Evolutionary conservation across 2,113 vertebrate genomes (phyloP).

Genomic region (Sinocyclocheilus anshuiensis): DNA sequence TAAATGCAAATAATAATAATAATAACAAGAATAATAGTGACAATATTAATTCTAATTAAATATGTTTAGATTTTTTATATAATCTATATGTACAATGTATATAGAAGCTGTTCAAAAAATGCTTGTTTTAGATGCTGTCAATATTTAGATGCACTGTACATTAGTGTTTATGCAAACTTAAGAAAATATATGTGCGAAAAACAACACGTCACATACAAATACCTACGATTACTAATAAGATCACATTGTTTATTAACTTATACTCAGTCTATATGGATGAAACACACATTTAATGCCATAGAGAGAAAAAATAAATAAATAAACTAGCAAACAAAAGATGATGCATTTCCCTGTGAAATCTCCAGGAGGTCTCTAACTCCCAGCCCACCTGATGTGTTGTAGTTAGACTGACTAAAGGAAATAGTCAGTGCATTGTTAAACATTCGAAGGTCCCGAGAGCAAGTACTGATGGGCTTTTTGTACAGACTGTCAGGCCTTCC

Average conservation of each 20-base stretch:
- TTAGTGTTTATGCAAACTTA: background rate
- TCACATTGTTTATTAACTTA: background rate
- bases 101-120: too few species aligned
- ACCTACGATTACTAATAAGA: background rate
- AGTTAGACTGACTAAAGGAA: conserved; percentile 21
- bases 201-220: background rate
- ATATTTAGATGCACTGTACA: too few species aligned
- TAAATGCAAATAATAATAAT: too few species aligned
- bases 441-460: conserved; percentile 15
- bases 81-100: too few species aligned
- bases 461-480: conserved; percentile 23
- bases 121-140: too few species aligned
- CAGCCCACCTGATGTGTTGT: conserved; percentile 37
- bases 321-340: background rate
- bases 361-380: conserved; percentile 19
- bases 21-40: too few species aligned
- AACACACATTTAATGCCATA: background rate
- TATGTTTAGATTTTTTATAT: too few species aligned
- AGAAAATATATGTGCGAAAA: background rate
- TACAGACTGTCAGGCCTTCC: background rate
- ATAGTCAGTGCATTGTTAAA: conserved; percentile 5
- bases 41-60: too few species aligned
- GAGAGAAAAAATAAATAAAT: too few species aligned
- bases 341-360: background rate
- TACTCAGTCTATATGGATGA: background rate